A percentile compares a stretch with the other conserved stretches of the same genome.
Evolutionary conservation across 1,140 invertebrate species (phyloP).

Genomic region (Drosophila jambulina): DNA sequence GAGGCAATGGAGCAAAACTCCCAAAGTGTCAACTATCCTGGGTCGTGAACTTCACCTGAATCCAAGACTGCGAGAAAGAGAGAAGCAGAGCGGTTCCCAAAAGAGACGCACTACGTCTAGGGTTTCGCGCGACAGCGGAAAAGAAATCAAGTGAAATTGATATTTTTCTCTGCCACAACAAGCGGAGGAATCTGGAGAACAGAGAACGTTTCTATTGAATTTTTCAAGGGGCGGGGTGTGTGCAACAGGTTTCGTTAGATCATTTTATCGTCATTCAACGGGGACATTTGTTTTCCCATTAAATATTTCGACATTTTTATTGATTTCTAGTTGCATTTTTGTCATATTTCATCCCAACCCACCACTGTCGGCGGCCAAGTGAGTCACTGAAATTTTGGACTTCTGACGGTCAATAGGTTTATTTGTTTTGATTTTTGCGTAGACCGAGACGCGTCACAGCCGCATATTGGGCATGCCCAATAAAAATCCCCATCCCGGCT

Average conservation of each 20-base stretch:
- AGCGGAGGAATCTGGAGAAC: constrained; percentile 12
- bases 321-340: constrained; percentile 60
- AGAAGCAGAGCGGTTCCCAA: not conserved
- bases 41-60: constrained; percentile 47
- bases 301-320: constrained; percentile 78
- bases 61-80: not conserved
- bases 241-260: constrained; percentile 58
- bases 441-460: constrained; percentile 42
- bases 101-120: constrained; percentile 33
- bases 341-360: constrained; percentile 36
- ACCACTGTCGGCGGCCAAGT: constrained; percentile 10
- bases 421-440: constrained; percentile 32
- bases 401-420: constrained; percentile 42
- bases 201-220: constrained; percentile 77
- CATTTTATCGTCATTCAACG: constrained; percentile 55
- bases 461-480: constrained; percentile 45
- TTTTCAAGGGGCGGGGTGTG: constrained; percentile 2
- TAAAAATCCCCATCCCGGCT: constrained; percentile 39
- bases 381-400: constrained; percentile 66
- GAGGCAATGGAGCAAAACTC: constrained; percentile 28
- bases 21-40: constrained; percentile 47
- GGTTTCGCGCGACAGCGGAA: constrained; percentile 61
- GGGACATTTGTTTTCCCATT: constrained; percentile 55
- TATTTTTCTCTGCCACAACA: constrained; percentile 49
- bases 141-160: constrained; percentile 72